Base-by-base conservation (phyloP, 2,113 vertebrate genomes). In the Fulica atra region DNA sequence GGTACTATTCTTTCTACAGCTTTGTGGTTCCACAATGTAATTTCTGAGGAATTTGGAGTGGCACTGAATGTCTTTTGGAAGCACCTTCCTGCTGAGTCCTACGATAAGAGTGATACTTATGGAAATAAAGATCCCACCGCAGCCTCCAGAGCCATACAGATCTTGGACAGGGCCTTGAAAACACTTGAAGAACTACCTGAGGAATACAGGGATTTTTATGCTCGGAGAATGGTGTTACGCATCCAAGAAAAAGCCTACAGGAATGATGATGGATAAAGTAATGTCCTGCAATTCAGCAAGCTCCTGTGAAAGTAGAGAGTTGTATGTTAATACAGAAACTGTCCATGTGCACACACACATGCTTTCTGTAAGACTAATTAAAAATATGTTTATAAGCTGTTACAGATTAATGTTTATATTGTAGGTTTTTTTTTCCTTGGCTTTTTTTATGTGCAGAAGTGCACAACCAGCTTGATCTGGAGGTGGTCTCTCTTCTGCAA, bases 11-110 rank as follows among this genome's bases (percentile, higher is more conserved):
- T 54, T 92, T 82, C 54, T 81, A 31, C 97, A 99, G 99, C 99
- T 69, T 96, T 99, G 96, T 99, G 99, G 99, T 99, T 99, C 97
- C 99, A 99, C 88, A 99, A 99, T 96, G 99, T 99, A 16, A 96
- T 98, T 82, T 99, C 99, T 79, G 98, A 99, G 96, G 98, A 99
- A 90, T 99, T 99, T 93, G 99, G 99, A 78, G 98, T 99, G 35
- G 99, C 99, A 21, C 97, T 99, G 38, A 99, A 99, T 65, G 97
- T 99, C 74, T 99, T 99, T 95, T 99, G 99, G 99, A 99, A 98
- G 83, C 99, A 99, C 54, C 98, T 99, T 68, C 98, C 99, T 12
- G 91, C 98, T 7, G 98, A 98, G 70, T 98, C 96, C 95, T 99
- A 99, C 19, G 99, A 99, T 97, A 99, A 98, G 88, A 99, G 98